Evolutionary conservation across 2,888 invertebrate species (phyloP).

Genomic region (Drosophila lutescens): DNA sequence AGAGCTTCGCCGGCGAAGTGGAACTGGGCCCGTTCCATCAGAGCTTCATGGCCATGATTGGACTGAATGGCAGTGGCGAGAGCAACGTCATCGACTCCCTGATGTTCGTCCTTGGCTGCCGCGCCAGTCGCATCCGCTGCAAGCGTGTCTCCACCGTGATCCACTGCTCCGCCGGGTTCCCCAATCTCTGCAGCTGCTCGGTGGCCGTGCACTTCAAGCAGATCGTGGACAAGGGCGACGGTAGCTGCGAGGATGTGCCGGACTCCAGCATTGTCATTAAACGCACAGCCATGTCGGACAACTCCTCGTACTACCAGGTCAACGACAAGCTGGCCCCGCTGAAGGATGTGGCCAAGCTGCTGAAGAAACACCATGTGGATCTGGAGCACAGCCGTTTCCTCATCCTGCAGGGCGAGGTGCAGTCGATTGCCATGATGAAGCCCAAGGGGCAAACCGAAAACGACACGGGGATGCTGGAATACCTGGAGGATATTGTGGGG

Average conservation of each 20-base stretch:
- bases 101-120: conserved; percentile 99
- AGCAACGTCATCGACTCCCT: conserved; percentile 99
- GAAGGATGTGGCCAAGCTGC: conserved; percentile 92
- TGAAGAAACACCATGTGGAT: conserved; percentile 94
- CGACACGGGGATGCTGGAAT: conserved; percentile 98
- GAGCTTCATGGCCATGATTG: conserved; percentile 98
- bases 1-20: conserved; percentile 95
- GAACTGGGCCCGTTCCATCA: conserved; percentile 97
- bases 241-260: conserved; percentile 89
- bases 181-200: conserved; percentile 90
- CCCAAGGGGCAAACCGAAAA: conserved; percentile 93
- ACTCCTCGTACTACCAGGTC: conserved; percentile 91
- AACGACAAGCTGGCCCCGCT: conserved; percentile 91
- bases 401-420: conserved; percentile 99
- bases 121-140: conserved; percentile 95
- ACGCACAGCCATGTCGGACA: conserved; percentile 93
- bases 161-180: conserved; percentile 93
- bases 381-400: conserved; percentile 98
- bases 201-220: conserved; percentile 95
- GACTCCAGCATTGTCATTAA: conserved; percentile 92
- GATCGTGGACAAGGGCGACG: conserved; percentile 91
- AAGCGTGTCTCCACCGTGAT: conserved; percentile 97
- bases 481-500: conserved; percentile 99
- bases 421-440: conserved; percentile 99
- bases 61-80: conserved; percentile 99